Percentiles rank a stretch among this genome's conserved stretches.
These are phyloP conservation scores for Planiliza haematocheilus DNA, from an alignment of 2,113 vertebrate genomes.

Conservation along the genomic window DNA sequence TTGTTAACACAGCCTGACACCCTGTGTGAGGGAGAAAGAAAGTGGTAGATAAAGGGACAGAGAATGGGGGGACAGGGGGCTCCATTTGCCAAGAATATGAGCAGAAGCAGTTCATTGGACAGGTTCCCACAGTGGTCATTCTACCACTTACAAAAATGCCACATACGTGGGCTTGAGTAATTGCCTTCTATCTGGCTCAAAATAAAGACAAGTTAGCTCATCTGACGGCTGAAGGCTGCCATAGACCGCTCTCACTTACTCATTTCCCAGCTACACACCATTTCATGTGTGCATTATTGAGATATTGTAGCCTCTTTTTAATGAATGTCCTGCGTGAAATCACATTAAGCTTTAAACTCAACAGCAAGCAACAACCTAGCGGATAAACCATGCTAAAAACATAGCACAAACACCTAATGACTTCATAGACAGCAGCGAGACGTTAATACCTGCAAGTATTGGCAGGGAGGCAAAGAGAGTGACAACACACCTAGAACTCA, in stretches of 20 bases:
- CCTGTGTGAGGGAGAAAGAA: constrained; percentile 82
- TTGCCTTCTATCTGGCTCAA: constrained; percentile 66
- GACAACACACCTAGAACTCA: constrained; percentile 58
- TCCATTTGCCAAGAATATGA: constrained; percentile 81
- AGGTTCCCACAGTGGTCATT: constrained; percentile 82
- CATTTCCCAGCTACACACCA: background rate
- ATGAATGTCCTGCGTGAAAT: constrained; percentile 12
- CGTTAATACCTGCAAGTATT: constrained; percentile 63
- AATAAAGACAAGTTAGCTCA: constrained; percentile 65
- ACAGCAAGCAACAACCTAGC: too few relatives aligned
- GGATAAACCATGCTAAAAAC: too few relatives aligned
- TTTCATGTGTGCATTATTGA: constrained; percentile 17
- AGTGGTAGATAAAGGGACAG: constrained; percentile 82
- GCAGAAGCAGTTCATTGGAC: constrained; percentile 78
- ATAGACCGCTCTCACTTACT: constrained; percentile 2
- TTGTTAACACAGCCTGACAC: constrained; percentile 87
- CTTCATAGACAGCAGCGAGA: constrained; percentile 21
- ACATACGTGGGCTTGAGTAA: constrained; percentile 69
- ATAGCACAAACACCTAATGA: background rate
- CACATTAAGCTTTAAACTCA: background rate
- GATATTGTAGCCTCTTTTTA: background rate
- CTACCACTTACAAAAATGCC: constrained; percentile 60
- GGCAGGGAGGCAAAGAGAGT: constrained; percentile 43
- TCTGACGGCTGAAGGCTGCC: constrained; percentile 26
- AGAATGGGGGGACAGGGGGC: constrained; percentile 79